A percentile compares a stretch with the other conserved stretches of the same genome.
Conservation (phyloP, 2,113 vertebrate genomes). For the Emydura subglobosa region DNA sequence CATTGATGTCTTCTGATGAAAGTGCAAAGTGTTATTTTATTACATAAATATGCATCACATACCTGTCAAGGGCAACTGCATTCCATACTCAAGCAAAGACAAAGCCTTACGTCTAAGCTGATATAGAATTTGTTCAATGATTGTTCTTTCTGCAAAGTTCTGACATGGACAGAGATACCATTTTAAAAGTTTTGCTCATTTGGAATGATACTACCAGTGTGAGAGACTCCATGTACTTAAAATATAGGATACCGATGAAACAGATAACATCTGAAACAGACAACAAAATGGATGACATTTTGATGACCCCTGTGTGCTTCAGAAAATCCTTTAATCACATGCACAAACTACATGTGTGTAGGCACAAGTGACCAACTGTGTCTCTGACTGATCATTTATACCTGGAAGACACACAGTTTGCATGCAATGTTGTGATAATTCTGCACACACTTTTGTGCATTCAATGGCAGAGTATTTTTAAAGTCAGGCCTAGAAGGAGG, state of each 20-base stretch:
- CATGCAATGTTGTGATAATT: neutral
- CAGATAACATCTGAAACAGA: neutral
- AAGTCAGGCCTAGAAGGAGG: neutral
- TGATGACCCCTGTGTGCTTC: neutral
- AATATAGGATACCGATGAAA: neutral
- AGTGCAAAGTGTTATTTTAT: neutral
- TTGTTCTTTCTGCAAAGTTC: neutral
- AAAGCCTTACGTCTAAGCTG: neutral
- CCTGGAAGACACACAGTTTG: neutral
- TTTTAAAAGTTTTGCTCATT: neutral
- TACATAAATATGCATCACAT: neutral
- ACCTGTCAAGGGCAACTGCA: neutral
- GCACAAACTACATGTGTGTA: neutral
- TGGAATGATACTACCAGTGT: neutral
- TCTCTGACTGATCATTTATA: neutral
- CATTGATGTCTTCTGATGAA: neutral
- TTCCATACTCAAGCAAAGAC: neutral
- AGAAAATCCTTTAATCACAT: neutral
- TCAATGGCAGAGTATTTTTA: neutral
- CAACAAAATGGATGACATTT: neutral
- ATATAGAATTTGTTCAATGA: neutral
- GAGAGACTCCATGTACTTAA: neutral
- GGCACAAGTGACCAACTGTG: neutral
- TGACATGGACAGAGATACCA: neutral
- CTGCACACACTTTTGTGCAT: neutral